These are phyloP conservation scores for Xiphophorus hellerii DNA, from an alignment of 2,113 vertebrate species.

Conservation along the genomic window DNA sequence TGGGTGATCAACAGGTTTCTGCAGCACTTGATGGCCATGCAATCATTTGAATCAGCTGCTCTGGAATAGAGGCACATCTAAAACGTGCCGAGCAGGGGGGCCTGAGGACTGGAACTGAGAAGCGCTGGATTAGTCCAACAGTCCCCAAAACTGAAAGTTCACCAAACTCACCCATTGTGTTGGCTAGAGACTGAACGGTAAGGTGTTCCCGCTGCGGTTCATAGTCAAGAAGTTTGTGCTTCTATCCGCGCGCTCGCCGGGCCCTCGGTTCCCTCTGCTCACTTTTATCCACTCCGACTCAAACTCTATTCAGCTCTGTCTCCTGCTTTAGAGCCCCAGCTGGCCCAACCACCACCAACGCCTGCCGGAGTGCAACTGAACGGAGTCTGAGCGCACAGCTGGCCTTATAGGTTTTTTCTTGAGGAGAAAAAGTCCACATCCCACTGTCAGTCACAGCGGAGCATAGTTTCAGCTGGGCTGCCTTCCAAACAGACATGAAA, in stretches of 20 bases:
- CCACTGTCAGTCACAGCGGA: conserved; percentile 82
- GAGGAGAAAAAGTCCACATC: conserved; percentile 80
- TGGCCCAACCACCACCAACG: conserved; percentile 50
- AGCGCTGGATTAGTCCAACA: not conserved
- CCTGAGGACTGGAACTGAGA: too few species aligned
- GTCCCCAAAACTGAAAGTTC: conserved; percentile 8
- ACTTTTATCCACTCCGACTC: conserved; percentile 29
- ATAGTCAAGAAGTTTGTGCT: conserved; percentile 37
- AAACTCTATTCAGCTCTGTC: conserved; percentile 18
- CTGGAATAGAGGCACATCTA: too few species aligned
- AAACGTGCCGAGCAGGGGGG: too few species aligned
- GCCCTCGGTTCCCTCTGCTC: conserved; percentile 8
- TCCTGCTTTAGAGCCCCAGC: conserved; percentile 35
- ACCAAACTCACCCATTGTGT: conserved; percentile 63
- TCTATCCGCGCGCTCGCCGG: conserved; percentile 29
- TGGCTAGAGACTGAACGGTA: conserved; percentile 34
- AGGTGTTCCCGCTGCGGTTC: conserved; percentile 57
- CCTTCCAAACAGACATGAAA: conserved; percentile 88
- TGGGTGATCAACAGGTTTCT: too few species aligned
- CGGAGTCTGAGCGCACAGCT: conserved; percentile 68
- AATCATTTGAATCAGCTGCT: too few species aligned
- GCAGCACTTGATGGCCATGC: too few species aligned
- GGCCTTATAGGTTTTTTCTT: conserved; percentile 75
- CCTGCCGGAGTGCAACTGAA: conserved; percentile 64
- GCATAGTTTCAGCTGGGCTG: conserved; percentile 87